A percentile compares a stretch with the other conserved stretches of the same genome.
phyloP scores from a whole-genome alignment of 2,888 invertebrate genomes.

The Sthenelais limicola region DNA sequence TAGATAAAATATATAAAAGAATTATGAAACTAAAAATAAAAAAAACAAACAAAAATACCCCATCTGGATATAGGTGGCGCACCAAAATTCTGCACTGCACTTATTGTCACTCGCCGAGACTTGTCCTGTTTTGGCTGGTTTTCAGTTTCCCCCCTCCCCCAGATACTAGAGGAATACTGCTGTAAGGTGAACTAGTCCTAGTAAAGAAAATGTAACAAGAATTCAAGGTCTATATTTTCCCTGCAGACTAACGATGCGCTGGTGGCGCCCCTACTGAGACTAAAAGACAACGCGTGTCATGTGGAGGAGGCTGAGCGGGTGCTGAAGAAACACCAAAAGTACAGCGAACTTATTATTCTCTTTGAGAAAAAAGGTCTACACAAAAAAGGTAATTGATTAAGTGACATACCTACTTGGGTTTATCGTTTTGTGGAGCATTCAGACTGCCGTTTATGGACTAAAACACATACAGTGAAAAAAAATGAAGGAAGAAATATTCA shows the following conservation, averaged over 20 bases:
- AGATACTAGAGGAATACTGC: background rate
- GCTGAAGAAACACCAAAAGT: slow-evolving; percentile 88
- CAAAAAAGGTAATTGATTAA: slow-evolving; percentile 78
- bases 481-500: no score
- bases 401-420: no score
- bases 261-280: slow-evolving; percentile 89
- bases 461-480: no score
- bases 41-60: no score
- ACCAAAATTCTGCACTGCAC: no score
- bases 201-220: no score
- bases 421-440: no score
- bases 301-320: slow-evolving; percentile 94
- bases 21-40: no score
- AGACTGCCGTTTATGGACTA: no score
- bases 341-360: slow-evolving; percentile 93
- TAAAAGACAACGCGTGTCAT: slow-evolving; percentile 89
- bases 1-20: no score
- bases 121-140: background rate
- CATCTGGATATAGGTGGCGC: no score
- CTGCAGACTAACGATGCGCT: slow-evolving; percentile 93
- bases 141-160: background rate
- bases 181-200: background rate
- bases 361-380: slow-evolving; percentile 96
- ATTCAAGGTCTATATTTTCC: slow-evolving; percentile 1
- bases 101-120: no score